Base-by-base conservation (phyloP, 2,797 vertebrate genomes). In the Ceryle rudis region DNA sequence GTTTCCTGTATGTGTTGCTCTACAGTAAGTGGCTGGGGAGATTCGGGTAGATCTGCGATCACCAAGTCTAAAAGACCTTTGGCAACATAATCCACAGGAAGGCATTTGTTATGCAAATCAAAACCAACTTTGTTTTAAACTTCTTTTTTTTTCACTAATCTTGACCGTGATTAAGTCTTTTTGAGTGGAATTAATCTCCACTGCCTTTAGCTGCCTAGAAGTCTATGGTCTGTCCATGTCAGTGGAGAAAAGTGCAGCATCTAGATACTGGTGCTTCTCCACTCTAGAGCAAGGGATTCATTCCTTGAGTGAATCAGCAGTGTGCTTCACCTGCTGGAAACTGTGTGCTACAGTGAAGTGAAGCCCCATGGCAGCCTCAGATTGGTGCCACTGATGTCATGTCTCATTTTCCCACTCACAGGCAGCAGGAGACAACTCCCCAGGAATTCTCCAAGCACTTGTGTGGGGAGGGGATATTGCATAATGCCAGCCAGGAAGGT, bases 351-450 rank as follows among this genome's bases (percentile, higher is more conserved):
- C 3, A 5, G 60, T 80, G 55, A 33, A 69, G 13, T 42, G 58
- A 70, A 71, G 58, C 18, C 55, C 73, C 35, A 7, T 28, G 37
- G 47, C 31, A n/a, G 42, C 77, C 42, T 71, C 73, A 75, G 8
- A 49, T 10, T 54, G 25, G 58, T 93, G 81, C 77, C 78, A 70
- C 39, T 95, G 93, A 95, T 94, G 77, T 96, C 85, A 85, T 73
- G 90, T 95, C 93, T 96, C 71, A 47, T 93, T 95, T 95, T 79
- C 51, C 70, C 13, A 4, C 2, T 66, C 0, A 0, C 39, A 62
- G 66, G 42, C 58, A 2, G 61, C 54, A 79, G 49, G 73, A 92
- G 86, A 33, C 7, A 5, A 44, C 70, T 94, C 81, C 73, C 61
- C 35, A 37, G 86, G 77, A 94, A 84, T 93, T 86, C 86, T 92